These are phyloP conservation scores for Brachyopa scutellaris DNA, from an alignment of 2,888 invertebrate species.

Conservation along the genomic window DNA sequence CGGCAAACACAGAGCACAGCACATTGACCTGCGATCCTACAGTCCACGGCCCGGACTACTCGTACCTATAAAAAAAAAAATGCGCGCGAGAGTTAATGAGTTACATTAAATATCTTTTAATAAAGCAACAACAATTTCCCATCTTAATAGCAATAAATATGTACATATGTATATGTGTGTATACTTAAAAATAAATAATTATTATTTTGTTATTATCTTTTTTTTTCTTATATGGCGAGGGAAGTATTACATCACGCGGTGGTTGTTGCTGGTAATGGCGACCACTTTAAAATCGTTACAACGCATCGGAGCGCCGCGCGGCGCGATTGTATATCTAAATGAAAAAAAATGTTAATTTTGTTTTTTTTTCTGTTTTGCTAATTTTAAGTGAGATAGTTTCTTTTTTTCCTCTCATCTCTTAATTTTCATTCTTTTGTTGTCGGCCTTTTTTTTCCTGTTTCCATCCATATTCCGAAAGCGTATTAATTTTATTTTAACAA, in stretches of 20 bases:
- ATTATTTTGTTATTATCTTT: constrained; percentile 1
- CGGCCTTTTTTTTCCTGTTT: neutral
- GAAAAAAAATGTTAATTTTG: constrained; percentile 32
- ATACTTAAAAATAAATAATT: constrained; percentile 13
- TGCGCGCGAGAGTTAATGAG: constrained; percentile 55
- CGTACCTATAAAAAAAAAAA: constrained; percentile 31
- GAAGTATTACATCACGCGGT: constrained; percentile 62
- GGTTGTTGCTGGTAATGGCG: constrained; percentile 45
- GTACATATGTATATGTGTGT: too few species aligned
- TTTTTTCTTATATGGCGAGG: constrained; percentile 12
- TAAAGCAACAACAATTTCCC: constrained; percentile 3
- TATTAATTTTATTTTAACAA: too few species aligned
- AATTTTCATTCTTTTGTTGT: constrained; percentile 11
- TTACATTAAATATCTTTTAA: constrained; percentile 45
- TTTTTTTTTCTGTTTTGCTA: constrained; percentile 5
- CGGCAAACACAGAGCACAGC: constrained; percentile 45
- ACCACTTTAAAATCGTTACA: constrained; percentile 40
- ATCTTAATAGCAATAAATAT: constrained; percentile 29
- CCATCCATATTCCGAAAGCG: neutral
- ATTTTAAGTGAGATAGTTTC: constrained; percentile 8
- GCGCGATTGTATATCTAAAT: constrained; percentile 33
- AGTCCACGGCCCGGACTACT: constrained; percentile 53
- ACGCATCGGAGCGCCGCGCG: too few species aligned
- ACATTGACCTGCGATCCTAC: constrained; percentile 61
- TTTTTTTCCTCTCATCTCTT: neutral